Base-by-base conservation (phyloP, 2,888 invertebrate genomes). In the Allolobophora icterica region DNA sequence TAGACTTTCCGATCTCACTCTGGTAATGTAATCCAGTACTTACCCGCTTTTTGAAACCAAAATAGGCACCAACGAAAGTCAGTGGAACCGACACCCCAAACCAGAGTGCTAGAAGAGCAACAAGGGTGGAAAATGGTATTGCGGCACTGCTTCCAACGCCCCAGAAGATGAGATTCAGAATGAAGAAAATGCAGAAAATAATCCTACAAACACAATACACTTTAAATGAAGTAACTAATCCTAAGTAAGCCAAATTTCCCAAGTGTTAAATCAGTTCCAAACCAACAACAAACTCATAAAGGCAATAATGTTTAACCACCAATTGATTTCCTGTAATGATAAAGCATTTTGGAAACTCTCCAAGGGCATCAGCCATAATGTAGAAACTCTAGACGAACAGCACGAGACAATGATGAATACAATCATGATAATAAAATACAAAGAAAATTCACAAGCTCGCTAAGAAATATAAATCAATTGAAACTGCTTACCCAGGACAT, bases 1-100 rank as follows among this genome's bases (percentile, higher is more conserved):
- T 52, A 52, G 52, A 52, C 5, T 24, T 8, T 52, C 21, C 5
- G 52, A 52, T 52, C 24, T 24, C 24, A 52, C 30, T 30, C 34
- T 45, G 45, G 52, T 24, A 21, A 52, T 6, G 24, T 52, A 52
- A 71, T n/a, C 71, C 71, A 11, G 87, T 38, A 91, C 94, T 96
- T 96, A 98, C 98, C 96, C 98, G 96, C 96, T 98, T 99, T 94
- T 98, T 97, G 96, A 99, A 99, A 92, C 99, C 99, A 96, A 99
- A 98, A 96, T 98, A 99, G 89, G 99, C 98, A 40, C 99, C 99
- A 93, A 99, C 97, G 95, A 99, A 99, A 4, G 99, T 99, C 92
- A 99, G 96, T 4, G 99, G 99, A 92, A 99, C 98, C 0, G 99
- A 99, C n/a, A 99, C 98, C 91, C 98, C 97, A 96, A 99, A 98